A percentile compares a stretch with the other conserved stretches of the same genome.
These are phyloP conservation scores for Heliconius erato DNA, from an alignment of 2,888 invertebrate genomes.

Conservation along the genomic window DNA sequence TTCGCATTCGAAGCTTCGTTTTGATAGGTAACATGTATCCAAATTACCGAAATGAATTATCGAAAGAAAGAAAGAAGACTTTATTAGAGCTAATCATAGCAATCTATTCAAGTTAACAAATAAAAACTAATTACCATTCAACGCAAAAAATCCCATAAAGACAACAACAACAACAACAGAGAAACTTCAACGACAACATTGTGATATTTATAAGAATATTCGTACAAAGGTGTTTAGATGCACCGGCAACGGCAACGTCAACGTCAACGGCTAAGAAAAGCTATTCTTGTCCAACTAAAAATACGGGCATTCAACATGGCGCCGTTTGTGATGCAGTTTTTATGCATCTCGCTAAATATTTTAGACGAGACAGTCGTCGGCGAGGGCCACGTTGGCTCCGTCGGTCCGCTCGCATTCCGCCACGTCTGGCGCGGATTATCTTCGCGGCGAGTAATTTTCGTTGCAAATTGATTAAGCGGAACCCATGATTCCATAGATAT, in stretches of 20 bases:
- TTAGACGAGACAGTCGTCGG: constrained; percentile 43
- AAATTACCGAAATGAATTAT: not conserved
- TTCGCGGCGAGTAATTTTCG: constrained; percentile 54
- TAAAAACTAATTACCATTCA: not conserved
- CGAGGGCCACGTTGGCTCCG: constrained; percentile 46
- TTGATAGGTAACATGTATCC: not conserved
- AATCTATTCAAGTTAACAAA: not conserved
- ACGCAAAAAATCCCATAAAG: not conserved
- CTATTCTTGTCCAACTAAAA: constrained; percentile 78
- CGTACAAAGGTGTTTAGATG: constrained; percentile 61
- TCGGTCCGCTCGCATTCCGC: constrained; percentile 51
- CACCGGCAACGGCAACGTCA: constrained; percentile 55
- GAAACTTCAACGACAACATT: not conserved
- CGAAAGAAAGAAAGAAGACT: not conserved
- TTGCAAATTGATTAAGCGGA: constrained; percentile 59
- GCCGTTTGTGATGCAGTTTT: constrained; percentile 74
- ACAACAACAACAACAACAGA: not conserved
- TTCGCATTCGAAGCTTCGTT: too few species aligned
- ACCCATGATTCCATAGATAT: constrained; percentile 56
- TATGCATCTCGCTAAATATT: constrained; percentile 73
- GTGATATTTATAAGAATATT: constrained; percentile 27
- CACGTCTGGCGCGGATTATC: constrained; percentile 56
- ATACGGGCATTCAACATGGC: constrained; percentile 66
- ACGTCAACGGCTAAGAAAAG: constrained; percentile 68
- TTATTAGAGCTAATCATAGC: not conserved